Percentiles rank a stretch among this genome's conserved stretches.
Conservation (phyloP, 2,113 vertebrate genomes). For the Hymenochirus boettgeri region DNA sequence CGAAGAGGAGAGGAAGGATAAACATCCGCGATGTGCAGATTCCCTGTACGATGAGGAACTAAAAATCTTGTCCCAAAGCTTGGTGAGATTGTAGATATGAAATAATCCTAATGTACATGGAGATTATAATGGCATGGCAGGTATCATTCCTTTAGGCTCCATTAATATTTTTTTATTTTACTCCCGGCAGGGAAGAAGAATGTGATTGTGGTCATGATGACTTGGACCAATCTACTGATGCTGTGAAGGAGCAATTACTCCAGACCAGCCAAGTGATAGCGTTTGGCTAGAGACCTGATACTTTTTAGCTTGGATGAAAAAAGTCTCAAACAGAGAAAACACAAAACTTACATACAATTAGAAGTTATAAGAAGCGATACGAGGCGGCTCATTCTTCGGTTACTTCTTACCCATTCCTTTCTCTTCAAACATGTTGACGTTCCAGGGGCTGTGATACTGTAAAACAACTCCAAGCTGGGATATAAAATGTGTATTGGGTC, state of each 20-base stretch:
- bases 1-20: not conserved
- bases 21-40: constrained; percentile 11
- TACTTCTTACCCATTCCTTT: too few species aligned
- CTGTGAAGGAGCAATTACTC: not conserved
- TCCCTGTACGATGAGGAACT: constrained; percentile 1
- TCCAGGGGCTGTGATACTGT: too few species aligned
- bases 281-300: not conserved
- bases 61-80: not conserved
- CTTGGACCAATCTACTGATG: not conserved
- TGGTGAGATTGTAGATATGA: not conserved
- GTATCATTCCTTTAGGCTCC: too few species aligned
- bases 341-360: too few species aligned
- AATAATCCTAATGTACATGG: too few species aligned
- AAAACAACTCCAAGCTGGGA: too few species aligned
- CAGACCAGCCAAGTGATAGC: not conserved
- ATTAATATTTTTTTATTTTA: not conserved
- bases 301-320: not conserved
- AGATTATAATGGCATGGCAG: too few species aligned
- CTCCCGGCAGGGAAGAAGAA: constrained; percentile 3
- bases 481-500: too few species aligned
- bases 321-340: too few species aligned
- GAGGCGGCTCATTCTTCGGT: too few species aligned
- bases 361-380: too few species aligned
- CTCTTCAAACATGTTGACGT: too few species aligned
- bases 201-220: constrained; percentile 19